phyloP scores from a whole-genome alignment of 2,113 vertebrate species.

The Otis tarda region DNA sequence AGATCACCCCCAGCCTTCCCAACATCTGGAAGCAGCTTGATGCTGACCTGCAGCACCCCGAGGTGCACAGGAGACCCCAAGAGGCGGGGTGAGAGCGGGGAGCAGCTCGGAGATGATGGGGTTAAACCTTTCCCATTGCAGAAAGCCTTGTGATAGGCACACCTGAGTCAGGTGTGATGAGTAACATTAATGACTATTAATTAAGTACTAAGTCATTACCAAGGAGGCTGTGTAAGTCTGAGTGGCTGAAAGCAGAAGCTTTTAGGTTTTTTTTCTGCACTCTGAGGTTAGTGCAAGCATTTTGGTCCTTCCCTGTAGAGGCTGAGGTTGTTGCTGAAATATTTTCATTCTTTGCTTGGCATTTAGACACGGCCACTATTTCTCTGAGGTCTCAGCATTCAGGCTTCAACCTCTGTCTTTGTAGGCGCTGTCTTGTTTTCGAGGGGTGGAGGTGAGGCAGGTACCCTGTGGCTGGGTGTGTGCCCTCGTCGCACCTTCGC shows the following conservation, averaged over 20 bases:
- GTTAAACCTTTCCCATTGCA: not conserved
- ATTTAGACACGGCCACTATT: not conserved
- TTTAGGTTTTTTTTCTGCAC: not conserved
- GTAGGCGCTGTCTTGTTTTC: accelerated
- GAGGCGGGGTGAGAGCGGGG: not conserved
- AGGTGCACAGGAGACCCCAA: accelerated
- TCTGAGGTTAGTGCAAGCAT: not conserved
- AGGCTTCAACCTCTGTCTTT: not conserved
- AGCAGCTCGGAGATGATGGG: not conserved
- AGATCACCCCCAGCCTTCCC: not conserved
- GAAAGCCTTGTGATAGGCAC: not conserved
- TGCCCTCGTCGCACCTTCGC: not conserved
- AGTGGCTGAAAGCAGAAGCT: not conserved
- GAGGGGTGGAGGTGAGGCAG: not conserved
- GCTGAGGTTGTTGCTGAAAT: too few species aligned
- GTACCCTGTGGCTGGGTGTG: not conserved
- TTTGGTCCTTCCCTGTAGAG: not conserved
- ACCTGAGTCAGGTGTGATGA: not conserved
- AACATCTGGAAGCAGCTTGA: not conserved
- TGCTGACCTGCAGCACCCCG: not conserved
- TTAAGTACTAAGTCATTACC: not conserved
- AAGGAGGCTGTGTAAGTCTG: not conserved
- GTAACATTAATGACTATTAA: not conserved
- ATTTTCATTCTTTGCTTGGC: not conserved
- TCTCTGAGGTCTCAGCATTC: not conserved